Evolutionary conservation across 2,888 invertebrate species (phyloP).

Genomic region (Abscondita cerata): DNA sequence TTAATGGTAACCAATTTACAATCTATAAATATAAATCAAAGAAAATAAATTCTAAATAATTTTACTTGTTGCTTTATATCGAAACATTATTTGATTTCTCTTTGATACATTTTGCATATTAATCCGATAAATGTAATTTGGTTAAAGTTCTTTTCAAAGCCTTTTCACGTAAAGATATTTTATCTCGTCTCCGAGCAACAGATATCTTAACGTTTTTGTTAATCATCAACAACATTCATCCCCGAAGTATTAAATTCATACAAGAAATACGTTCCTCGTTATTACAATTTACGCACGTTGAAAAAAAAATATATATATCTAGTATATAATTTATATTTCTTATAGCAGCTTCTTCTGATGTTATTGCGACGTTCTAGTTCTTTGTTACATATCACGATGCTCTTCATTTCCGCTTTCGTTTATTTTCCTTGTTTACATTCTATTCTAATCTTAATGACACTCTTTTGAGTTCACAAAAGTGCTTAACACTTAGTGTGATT

Average conservation of each 20-base stretch:
- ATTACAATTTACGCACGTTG: not conserved
- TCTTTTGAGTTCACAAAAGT: not conserved
- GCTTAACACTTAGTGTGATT: conserved; percentile 8
- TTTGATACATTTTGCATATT: too few species aligned
- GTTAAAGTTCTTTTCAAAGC: too few species aligned
- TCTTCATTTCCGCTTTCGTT: not conserved
- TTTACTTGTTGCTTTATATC: too few species aligned
- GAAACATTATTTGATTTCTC: too few species aligned
- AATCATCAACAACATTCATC: not conserved
- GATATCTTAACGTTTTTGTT: conserved; percentile 5
- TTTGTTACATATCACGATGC: conserved; percentile 11
- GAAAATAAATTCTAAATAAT: too few species aligned
- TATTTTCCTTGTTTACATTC: conserved; percentile 3
- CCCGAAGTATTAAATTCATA: not conserved
- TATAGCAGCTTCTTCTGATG: not conserved
- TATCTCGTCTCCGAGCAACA: too few species aligned
- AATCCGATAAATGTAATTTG: too few species aligned
- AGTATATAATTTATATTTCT: conserved; percentile 9
- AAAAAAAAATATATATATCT: not conserved
- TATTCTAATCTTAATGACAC: conserved; percentile 5
- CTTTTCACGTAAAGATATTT: too few species aligned
- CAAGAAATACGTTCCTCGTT: too few species aligned
- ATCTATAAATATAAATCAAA: too few species aligned
- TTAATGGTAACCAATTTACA: too few species aligned
- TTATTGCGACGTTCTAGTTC: not conserved